Conservation (phyloP, 2,888 invertebrate genomes). For the Papilio protenor region DNA sequence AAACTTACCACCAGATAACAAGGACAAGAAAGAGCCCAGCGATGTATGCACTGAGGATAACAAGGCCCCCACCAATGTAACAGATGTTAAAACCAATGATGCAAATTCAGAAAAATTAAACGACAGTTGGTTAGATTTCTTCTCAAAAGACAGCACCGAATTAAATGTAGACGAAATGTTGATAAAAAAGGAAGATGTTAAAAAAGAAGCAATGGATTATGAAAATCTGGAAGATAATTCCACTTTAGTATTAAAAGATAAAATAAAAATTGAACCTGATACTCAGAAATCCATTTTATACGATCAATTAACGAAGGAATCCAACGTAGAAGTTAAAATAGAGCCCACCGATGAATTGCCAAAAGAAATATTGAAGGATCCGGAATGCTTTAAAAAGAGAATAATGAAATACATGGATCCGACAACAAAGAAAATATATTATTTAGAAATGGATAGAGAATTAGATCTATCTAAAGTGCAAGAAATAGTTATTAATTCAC, state of each 20-base stretch:
- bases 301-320: slow-evolving; percentile 20
- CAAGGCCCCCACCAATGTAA: slow-evolving; percentile 39
- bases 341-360: slow-evolving; percentile 53
- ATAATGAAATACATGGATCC: slow-evolving; percentile 79
- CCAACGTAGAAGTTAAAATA: slow-evolving; percentile 28
- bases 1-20: not conserved
- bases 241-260: not conserved
- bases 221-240: slow-evolving; percentile 40
- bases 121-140: slow-evolving; percentile 76
- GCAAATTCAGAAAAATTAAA: slow-evolving; percentile 51
- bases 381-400: slow-evolving; percentile 62
- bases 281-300: slow-evolving; percentile 21
- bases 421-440: slow-evolving; percentile 74
- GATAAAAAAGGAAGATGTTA: slow-evolving; percentile 68
- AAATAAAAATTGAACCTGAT: slow-evolving; percentile 4
- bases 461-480: slow-evolving; percentile 74
- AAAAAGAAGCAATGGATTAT: slow-evolving; percentile 52
- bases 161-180: slow-evolving; percentile 78
- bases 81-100: slow-evolving; percentile 38
- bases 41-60: slow-evolving; percentile 38
- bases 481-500: slow-evolving; percentile 73
- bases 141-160: slow-evolving; percentile 67
- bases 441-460: slow-evolving; percentile 74
- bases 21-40: not conserved
- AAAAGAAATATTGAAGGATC: slow-evolving; percentile 58